phyloP scores from a whole-genome alignment of 2,888 invertebrate species.

The Idaea straminata region DNA sequence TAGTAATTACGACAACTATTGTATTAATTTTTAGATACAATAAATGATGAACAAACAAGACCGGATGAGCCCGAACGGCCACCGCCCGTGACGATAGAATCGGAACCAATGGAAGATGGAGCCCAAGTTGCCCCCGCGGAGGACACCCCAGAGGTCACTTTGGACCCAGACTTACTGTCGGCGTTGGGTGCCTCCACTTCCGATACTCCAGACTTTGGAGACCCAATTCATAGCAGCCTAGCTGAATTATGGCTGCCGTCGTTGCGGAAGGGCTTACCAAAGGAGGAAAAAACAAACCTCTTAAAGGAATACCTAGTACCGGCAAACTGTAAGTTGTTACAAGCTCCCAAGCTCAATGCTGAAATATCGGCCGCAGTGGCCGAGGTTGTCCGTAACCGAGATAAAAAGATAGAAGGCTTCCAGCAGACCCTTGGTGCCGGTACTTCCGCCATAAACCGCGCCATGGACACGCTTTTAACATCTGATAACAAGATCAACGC shows the following conservation, averaged over 20 bases:
- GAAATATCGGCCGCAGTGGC: neutral
- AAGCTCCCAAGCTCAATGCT: neutral
- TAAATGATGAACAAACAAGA: slow-evolving; percentile 14
- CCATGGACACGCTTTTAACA: neutral
- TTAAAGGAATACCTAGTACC: neutral
- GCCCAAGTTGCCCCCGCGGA: neutral
- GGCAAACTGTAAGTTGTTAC: neutral
- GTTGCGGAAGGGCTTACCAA: neutral
- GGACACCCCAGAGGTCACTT: neutral
- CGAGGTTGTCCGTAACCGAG: neutral
- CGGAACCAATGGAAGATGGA: too few relatives aligned
- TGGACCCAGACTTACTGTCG: neutral
- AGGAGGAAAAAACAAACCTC: neutral
- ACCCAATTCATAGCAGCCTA: neutral
- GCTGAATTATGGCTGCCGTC: neutral
- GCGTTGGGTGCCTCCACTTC: neutral
- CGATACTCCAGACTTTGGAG: neutral
- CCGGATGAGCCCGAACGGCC: neutral
- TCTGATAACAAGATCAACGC: neutral
- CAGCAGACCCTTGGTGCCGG: neutral
- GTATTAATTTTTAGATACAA: too few relatives aligned
- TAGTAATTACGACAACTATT: too few relatives aligned
- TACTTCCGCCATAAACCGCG: neutral
- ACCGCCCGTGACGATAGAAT: too few relatives aligned
- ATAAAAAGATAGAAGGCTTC: neutral